Conservation (phyloP, 2,113 vertebrate genomes). For the Ailuropoda melanoleuca region DNA sequence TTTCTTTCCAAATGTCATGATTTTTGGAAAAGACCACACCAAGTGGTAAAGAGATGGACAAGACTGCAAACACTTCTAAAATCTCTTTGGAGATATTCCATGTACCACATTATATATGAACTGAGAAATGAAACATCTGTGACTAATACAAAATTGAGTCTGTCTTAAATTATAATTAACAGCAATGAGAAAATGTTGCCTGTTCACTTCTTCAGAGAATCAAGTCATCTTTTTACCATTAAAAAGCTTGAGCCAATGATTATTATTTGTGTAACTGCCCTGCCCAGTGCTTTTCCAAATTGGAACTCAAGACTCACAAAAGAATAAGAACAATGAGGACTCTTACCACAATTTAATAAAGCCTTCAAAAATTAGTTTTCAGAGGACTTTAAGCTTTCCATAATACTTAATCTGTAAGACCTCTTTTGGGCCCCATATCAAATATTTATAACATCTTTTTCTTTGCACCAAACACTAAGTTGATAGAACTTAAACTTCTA, state of each 20-base stretch:
- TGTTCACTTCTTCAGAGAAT: slow-evolving; percentile 77
- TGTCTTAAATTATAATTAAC: slow-evolving; percentile 84
- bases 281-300: slow-evolving; percentile 55
- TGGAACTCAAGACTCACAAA: slow-evolving; percentile 42
- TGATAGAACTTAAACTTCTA: slow-evolving; percentile 59
- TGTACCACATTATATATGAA: slow-evolving; percentile 82
- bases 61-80: slow-evolving; percentile 81
- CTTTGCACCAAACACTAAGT: slow-evolving; percentile 51
- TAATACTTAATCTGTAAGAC: slow-evolving; percentile 65
- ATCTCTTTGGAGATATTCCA: slow-evolving; percentile 82
- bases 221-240: slow-evolving; percentile 79
- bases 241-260: slow-evolving; percentile 73
- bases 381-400: slow-evolving; percentile 21
- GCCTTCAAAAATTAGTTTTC: slow-evolving; percentile 60
- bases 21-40: slow-evolving; percentile 82
- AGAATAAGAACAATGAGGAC: slow-evolving; percentile 59
- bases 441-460: slow-evolving; percentile 63
- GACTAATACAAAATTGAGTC: slow-evolving; percentile 82
- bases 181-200: slow-evolving; percentile 80
- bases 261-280: slow-evolving; percentile 70
- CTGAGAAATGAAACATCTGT: slow-evolving; percentile 84
- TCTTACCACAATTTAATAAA: slow-evolving; percentile 56
- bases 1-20: slow-evolving; percentile 82
- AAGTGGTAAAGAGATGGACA: slow-evolving; percentile 82
- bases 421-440: slow-evolving; percentile 58